Evolutionary conservation across 2,888 invertebrate genomes (phyloP).

Genomic region (Bruchidius siliquastri): DNA sequence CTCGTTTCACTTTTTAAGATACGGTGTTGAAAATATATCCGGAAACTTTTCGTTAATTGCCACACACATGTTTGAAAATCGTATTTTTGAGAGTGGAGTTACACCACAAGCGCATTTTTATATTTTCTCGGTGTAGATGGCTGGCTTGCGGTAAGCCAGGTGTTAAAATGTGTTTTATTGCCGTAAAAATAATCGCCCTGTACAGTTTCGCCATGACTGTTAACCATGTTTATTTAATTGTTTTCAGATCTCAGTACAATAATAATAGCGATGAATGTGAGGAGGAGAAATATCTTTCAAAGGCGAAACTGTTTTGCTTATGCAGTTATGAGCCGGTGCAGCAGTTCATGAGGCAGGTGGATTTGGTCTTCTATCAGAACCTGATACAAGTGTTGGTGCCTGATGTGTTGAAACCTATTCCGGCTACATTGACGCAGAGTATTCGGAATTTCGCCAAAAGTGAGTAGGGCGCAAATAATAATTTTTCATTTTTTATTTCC

Average conservation of each 20-base stretch:
- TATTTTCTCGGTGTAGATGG: too few species aligned
- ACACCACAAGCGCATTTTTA: too few species aligned
- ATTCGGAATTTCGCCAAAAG: constrained; percentile 89
- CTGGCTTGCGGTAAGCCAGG: too few species aligned
- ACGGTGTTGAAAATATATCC: too few species aligned
- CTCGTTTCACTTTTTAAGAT: too few species aligned
- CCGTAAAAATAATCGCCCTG: too few species aligned
- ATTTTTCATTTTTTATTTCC: too few species aligned
- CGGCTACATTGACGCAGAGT: constrained; percentile 87
- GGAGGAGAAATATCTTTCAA: constrained; percentile 72
- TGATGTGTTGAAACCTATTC: constrained; percentile 91
- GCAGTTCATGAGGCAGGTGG: constrained; percentile 75
- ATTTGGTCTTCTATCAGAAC: constrained; percentile 92
- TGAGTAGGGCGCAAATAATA: constrained; percentile 26
- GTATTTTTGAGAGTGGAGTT: too few species aligned
- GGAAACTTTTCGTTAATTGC: too few species aligned
- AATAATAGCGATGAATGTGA: constrained; percentile 71
- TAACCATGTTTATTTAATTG: neutral
- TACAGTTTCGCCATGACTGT: too few species aligned
- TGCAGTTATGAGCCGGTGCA: constrained; percentile 69
- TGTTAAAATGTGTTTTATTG: too few species aligned
- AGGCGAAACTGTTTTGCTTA: constrained; percentile 66
- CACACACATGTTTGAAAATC: too few species aligned
- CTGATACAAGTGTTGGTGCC: constrained; percentile 94
- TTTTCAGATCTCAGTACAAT: constrained; percentile 57